Base-by-base conservation (phyloP, 2,888 invertebrate species). In the Cantharis rufa region DNA sequence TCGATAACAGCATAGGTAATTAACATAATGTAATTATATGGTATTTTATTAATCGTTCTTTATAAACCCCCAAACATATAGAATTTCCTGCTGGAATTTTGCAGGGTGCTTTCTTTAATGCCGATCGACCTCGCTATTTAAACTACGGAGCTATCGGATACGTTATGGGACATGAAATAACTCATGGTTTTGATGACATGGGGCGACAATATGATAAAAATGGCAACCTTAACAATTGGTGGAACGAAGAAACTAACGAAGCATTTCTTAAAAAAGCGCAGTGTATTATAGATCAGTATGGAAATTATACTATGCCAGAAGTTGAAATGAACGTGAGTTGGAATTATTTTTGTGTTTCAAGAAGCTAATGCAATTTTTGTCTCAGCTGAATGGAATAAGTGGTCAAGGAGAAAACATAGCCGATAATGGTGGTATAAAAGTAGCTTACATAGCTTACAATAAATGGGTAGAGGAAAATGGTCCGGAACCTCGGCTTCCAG, bases 81-180 rank as follows among this genome's bases (percentile, higher is more conserved):
- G 96, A 95, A 87, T 95, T 96, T 88, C 96, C 96, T 0, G 96
- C 96, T 81, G 96, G 96, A 77, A 95, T 96, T 80, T 89, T 96
- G 1, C 96, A 96, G 90, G 95, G 95, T 1, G 92, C 93, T 2
- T 96, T 96, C 90, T 96, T 96, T 89, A 93, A 92, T 69, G 93
- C 94, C 69, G 92, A 94, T 62, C 92, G 96, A 24, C 96, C 96
- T 0, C 92, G 92, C 81, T 96, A 95, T 86, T 93, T 95, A 93
- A 96, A 96, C 87, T 96, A 94, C 82, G 95, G 94, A 18, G 94
- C 94, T 7, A 95, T 96, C 79, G 96, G 96, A 1, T 94, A 93
- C 83, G 94, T 95, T 13, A 95, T 95, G 83, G 95, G 95, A 0
- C 96, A 96, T 85, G 96, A 96, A 89, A 94, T 96, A 71, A 95